Evolutionary conservation across 2,888 invertebrate species (phyloP), one percentile per base, ranked within the genome.

Genomic region (Metopia argyrocephala): DNA sequence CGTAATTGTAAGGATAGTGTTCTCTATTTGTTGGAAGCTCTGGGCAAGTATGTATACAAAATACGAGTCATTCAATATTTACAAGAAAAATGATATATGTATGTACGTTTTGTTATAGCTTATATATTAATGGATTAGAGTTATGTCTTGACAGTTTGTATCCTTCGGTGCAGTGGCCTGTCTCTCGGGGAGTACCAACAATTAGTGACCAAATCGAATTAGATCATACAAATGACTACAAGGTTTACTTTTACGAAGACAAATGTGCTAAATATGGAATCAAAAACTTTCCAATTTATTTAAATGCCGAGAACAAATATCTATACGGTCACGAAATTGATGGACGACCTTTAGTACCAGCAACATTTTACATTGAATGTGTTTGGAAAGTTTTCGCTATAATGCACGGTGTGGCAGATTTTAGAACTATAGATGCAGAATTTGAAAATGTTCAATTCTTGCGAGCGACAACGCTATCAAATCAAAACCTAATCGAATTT

Each of bases 381-480:
- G 94, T 94, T 0, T 95, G 95, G 95, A 94, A 95, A 86, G 95
- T 95, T 0, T 90, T 95, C 15, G 94, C 94, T 1, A 92, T 94
- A 89, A 93, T 95, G 92, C 92, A 92, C 88, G 89, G 90, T 38
- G 94, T 94, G 62, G 93, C 94, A 48, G 91, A 93, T 1, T 94
- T 91, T 84, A 93, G 93, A 31, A 94, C 91, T 84, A 92, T 93
- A 0, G 93, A 95, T 0, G 94, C 97, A 0, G 93, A 94, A 6
- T 95, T 97, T 89, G 95, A 96, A 87, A 93, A 97, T 89, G 93
- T 97, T 6, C 93, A 93, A 66, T 96, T 97, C 88, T 93, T 95
- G 83, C 92, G 96, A 85, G 97, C 97, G 5, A 96, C 96, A 0
- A 94, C 94, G 84, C 92, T 98, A 70, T 93, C 94, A 0, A 92